Conservation (phyloP, 2,797 vertebrate genomes). For the Odontamblyopus rebecca region DNA sequence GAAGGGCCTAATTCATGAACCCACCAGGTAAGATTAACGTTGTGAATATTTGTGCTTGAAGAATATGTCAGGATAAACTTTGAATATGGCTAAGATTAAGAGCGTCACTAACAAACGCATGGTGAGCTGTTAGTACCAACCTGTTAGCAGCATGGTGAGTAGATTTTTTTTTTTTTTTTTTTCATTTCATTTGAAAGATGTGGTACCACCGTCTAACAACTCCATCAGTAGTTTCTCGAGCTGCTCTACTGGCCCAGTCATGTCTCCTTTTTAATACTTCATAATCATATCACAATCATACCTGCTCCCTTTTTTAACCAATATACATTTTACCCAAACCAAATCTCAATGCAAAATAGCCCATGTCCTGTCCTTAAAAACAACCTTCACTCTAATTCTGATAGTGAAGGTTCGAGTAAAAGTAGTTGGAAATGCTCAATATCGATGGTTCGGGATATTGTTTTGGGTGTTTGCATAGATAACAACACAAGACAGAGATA, state of each 20-base stretch:
- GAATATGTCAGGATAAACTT: conserved; percentile 78
- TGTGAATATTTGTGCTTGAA: conserved; percentile 14
- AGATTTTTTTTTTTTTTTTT: conserved; percentile 19
- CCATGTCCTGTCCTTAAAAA: conserved; percentile 2
- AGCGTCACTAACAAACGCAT: conserved; percentile 64
- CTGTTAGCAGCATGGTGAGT: conserved; percentile 71
- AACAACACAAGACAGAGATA: not conserved
- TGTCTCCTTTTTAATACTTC: conserved; percentile 5
- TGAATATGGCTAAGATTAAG: conserved; percentile 68
- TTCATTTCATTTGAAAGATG: conserved; percentile 38
- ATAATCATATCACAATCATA: conserved; percentile 10
- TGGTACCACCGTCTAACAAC: conserved; percentile 74
- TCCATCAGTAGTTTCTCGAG: conserved; percentile 51
- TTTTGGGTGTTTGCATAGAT: not conserved
- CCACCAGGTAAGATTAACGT: conserved; percentile 60
- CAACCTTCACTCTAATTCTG: not conserved
- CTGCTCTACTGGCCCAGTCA: not conserved
- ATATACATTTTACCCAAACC: conserved; percentile 13
- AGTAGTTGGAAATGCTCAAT: conserved; percentile 29
- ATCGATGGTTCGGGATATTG: not conserved
- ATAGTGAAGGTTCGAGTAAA: conserved; percentile 15
- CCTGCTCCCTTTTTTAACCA: conserved; percentile 6
- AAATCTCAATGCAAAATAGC: conserved; percentile 4
- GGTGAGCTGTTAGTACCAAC: conserved; percentile 44
- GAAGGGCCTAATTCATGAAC: not conserved